Conservation (phyloP, 1,140 invertebrate genomes). For the Lepidostoma basale region DNA sequence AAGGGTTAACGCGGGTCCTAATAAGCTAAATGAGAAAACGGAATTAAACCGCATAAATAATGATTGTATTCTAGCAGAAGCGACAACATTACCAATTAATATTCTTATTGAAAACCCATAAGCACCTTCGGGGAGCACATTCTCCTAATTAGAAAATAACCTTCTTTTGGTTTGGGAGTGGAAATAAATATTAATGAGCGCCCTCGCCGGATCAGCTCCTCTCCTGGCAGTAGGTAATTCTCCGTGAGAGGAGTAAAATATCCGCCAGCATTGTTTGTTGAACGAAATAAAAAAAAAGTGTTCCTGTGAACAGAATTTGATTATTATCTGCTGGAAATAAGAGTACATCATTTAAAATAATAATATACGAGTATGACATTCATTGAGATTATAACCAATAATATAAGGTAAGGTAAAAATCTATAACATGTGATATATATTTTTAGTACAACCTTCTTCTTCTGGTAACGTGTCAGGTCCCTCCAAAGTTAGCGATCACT, state of each 20-base stretch:
- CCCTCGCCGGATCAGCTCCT: neutral
- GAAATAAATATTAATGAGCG: conserved; percentile 17
- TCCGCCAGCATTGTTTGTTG: neutral
- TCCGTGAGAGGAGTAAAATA: neutral
- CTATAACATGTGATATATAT: no score
- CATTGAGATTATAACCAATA: no score
- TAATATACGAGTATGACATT: no score
- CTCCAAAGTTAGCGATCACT: no score
- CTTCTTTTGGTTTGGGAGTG: neutral
- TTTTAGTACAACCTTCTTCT: no score
- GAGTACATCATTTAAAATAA: no score
- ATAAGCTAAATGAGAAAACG: neutral
- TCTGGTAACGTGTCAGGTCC: no score
- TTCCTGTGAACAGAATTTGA: no score
- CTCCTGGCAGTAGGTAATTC: conserved; percentile 4
- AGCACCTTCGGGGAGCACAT: conserved; percentile 2
- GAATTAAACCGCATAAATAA: conserved; percentile 1
- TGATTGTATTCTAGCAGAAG: neutral
- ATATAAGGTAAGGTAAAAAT: no score
- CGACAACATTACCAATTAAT: neutral
- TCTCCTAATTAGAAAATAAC: conserved; percentile 10
- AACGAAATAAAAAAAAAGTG: no score
- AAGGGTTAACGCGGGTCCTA: no score
- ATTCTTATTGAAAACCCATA: conserved; percentile 12
- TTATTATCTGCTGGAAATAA: no score